These are phyloP conservation scores for Heliothis virescens DNA, from an alignment of 1,140 invertebrate species.

Conservation along the genomic window DNA sequence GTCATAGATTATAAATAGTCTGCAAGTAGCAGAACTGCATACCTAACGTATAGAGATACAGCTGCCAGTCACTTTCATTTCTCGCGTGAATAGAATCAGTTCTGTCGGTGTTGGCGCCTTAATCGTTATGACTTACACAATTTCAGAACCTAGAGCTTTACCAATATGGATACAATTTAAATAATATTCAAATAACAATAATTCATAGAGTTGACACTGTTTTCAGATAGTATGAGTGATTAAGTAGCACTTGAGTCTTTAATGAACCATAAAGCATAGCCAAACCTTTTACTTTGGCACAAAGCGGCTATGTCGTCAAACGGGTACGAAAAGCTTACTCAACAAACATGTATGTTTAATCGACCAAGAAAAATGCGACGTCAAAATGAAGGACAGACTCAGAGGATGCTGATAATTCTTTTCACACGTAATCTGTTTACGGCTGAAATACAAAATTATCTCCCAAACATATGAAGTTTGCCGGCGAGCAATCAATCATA, in stretches of 20 bases:
- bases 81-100: constrained; percentile 77
- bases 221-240: constrained; percentile 22
- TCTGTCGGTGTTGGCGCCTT: constrained; percentile 56
- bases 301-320: neutral
- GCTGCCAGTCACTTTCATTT: constrained; percentile 77
- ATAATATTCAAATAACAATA: constrained; percentile 42
- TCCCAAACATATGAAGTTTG: constrained; percentile 85
- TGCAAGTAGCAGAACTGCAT: constrained; percentile 8
- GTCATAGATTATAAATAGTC: constrained; percentile 38
- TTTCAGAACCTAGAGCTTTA: constrained; percentile 5
- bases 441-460: constrained; percentile 86
- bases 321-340: constrained; percentile 7
- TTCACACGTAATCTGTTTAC: constrained; percentile 84
- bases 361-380: constrained; percentile 60
- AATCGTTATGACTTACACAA: constrained; percentile 61
- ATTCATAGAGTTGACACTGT: constrained; percentile 36
- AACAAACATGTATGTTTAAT: constrained; percentile 49
- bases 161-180: constrained; percentile 24
- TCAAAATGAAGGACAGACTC: constrained; percentile 73
- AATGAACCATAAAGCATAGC: constrained; percentile 9
- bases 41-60: constrained; percentile 40
- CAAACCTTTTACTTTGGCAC: neutral
- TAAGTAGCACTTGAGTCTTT: constrained; percentile 12
- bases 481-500: constrained; percentile 81
- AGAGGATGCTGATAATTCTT: constrained; percentile 77